Conservation (phyloP, 2,888 invertebrate species). For the Diaphora mendica region DNA sequence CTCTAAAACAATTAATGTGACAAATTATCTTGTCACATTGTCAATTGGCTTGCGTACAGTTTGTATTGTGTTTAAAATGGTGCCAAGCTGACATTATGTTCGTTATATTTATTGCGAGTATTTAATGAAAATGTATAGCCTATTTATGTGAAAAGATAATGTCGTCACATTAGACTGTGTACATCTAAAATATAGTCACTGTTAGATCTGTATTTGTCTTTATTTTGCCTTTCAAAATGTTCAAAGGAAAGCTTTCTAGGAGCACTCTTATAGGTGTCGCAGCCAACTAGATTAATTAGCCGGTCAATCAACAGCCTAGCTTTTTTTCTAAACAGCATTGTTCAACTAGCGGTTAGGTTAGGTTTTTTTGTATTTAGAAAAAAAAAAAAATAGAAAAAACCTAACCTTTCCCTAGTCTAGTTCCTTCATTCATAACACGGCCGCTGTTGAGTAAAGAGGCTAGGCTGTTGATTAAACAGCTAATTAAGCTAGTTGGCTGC, state of each 20-base stretch:
- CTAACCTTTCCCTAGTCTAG: too few relatives aligned
- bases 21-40: conserved; percentile 47
- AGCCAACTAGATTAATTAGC: too few relatives aligned
- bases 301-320: too few relatives aligned
- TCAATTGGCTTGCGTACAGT: conserved; percentile 43
- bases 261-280: not conserved
- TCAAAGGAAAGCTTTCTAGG: not conserved
- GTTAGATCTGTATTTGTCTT: conserved; percentile 19
- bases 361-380: too few relatives aligned
- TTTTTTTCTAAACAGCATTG: too few relatives aligned
- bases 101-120: conserved; percentile 37
- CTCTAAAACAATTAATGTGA: conserved; percentile 52
- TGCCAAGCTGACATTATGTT: conserved; percentile 52
- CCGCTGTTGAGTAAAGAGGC: too few relatives aligned
- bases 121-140: conserved; percentile 38
- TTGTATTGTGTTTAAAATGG: conserved; percentile 43
- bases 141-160: conserved; percentile 48
- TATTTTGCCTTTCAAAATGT: not conserved
- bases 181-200: conserved; percentile 47
- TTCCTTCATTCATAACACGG: too few relatives aligned
- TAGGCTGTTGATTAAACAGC: too few relatives aligned
- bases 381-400: not conserved
- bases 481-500: too few relatives aligned
- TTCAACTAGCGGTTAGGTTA: too few relatives aligned
- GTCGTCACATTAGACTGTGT: conserved; percentile 52